Base-by-base conservation (phyloP, 1,140 invertebrate genomes). In the Limonius californicus region DNA sequence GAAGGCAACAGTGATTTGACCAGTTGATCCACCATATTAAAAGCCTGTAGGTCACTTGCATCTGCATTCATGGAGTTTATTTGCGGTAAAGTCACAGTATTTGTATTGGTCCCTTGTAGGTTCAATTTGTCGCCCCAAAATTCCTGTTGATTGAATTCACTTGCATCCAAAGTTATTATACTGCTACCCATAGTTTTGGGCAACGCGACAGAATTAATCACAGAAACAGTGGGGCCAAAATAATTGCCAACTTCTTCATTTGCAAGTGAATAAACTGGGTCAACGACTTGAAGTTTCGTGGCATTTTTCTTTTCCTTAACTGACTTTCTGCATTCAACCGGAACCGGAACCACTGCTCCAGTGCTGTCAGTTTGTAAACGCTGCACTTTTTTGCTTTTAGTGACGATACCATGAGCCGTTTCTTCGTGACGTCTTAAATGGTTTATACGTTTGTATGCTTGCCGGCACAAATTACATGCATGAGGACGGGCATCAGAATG, bases 341-440 rank as follows among this genome's bases (percentile, higher is more conserved):
- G 2, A 0, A 47, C 12, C 8, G 30, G 58, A 56, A 21, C 39
- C n/a, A 39, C n/a, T 2, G 35, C n/a, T 39, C 35, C 35, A 39
- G 8, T 39, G 2, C n/a, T 39, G n/a, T 39, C 35, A 39, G 35
- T 39, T 39, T 39, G 7, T 39, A 39, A 39, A 12, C 35, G 35
- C 11, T 39, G 35, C 8, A 39, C 35, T 12, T 32, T 16, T 21
- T 43, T n/a, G 27, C 57, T 57, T 57, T 55, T 57, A 45, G 39
- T n/a, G 8, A 43, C 39, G 8, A 60, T 45, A 1, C 54, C 21
- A 50, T 67, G 65, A 1, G 54, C 45, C 0, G 42, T 53, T 42
- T 61, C 11, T 57, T 67, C 58, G 23, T 67, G 65, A 1, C 65
- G 27, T 59, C 47, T 61, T 14, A 67, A 56, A 64, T 67, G 65